Evolutionary conservation across 2,113 vertebrate genomes (phyloP).

Genomic region (Grammomys dolichurus): DNA sequence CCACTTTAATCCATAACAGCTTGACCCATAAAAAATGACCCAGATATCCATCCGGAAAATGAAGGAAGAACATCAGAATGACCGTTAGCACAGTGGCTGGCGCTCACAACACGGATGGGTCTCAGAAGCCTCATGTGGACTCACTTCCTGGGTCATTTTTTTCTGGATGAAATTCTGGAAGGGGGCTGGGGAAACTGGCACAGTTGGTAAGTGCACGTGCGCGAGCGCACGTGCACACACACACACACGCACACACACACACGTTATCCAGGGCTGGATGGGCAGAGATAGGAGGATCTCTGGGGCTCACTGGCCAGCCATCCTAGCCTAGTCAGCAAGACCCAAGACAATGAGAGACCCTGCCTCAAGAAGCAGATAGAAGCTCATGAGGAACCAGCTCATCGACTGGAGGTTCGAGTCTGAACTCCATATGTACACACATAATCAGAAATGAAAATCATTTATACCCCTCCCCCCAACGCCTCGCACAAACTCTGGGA

Average conservation of each 20-base stretch:
- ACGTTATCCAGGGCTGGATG: no score
- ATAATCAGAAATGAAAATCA: neutral
- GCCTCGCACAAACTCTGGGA: neutral
- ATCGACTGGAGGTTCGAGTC: neutral
- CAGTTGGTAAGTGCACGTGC: neutral
- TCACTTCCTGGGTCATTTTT: neutral
- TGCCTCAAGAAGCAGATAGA: neutral
- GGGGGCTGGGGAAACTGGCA: neutral
- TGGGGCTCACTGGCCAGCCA: neutral
- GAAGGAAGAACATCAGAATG: neutral
- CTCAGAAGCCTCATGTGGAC: neutral
- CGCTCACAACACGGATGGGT: neutral
- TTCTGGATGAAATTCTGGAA: neutral
- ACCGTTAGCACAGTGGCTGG: accelerated
- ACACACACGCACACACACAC: neutral
- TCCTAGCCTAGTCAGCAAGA: neutral
- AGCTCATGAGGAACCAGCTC: neutral
- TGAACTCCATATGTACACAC: no score
- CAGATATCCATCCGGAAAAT: neutral
- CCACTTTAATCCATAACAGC: neutral
- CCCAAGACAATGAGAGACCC: neutral
- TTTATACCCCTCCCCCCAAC: neutral
- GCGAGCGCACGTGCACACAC: no score
- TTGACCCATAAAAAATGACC: neutral
- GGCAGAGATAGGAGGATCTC: neutral